phyloP scores from a whole-genome alignment of 2,888 invertebrate species.

The Stenodema calcarata region DNA sequence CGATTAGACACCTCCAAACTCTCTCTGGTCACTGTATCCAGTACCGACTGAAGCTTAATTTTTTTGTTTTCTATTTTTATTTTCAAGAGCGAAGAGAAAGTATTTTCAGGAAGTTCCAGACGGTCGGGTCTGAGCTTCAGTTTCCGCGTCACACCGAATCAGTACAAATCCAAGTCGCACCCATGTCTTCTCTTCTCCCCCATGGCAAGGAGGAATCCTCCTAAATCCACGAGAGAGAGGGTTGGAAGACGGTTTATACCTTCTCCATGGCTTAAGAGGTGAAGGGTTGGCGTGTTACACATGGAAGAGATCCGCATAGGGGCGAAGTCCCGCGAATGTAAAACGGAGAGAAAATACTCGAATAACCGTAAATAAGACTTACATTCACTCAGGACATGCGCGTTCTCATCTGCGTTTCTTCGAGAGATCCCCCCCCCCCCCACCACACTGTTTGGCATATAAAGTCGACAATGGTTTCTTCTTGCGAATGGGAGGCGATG shows the following conservation, averaged over 20 bases:
- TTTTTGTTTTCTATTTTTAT: too few relatives aligned
- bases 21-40: too few relatives aligned
- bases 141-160: neutral
- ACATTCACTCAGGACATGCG: neutral
- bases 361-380: slow-evolving; percentile 21
- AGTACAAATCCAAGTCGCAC: neutral
- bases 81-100: too few relatives aligned
- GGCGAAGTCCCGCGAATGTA: neutral
- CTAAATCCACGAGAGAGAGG: neutral
- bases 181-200: neutral
- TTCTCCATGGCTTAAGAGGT: neutral
- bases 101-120: too few relatives aligned
- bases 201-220: neutral
- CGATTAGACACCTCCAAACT: too few relatives aligned
- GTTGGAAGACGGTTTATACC: neutral
- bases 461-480: neutral
- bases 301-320: neutral
- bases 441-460: neutral
- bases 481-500: neutral
- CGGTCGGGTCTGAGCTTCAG: neutral
- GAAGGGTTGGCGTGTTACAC: neutral
- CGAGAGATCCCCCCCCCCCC: neutral
- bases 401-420: neutral
- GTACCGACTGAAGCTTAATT: too few relatives aligned
- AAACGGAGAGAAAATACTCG: neutral